Evolutionary conservation across 2,888 invertebrate genomes (phyloP).

Genomic region (Stenoptilia bipunctidactyla): DNA sequence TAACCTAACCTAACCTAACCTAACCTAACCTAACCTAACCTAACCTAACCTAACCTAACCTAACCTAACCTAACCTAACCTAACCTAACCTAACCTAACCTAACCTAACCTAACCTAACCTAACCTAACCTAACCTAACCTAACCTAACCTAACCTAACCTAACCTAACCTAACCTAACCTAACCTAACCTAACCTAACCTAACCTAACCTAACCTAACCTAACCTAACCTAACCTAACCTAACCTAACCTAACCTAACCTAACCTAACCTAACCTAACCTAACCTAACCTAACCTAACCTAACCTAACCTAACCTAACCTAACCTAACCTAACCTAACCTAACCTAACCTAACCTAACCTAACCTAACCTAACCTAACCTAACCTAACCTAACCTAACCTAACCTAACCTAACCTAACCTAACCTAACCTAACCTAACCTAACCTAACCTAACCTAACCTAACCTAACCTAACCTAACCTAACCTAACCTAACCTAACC

Average conservation of each 20-base stretch:
- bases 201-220: constrained; percentile 6
- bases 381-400: constrained; percentile 17
- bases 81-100: constrained; percentile 4
- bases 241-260: constrained; percentile 7
- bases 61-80: constrained; percentile 4
- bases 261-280: constrained; percentile 7
- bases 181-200: constrained; percentile 4
- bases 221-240: constrained; percentile 7
- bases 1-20: constrained; percentile 4
- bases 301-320: constrained; percentile 11
- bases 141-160: constrained; percentile 4
- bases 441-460: constrained; percentile 16
- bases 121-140: constrained; percentile 4
- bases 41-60: constrained; percentile 4
- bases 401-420: constrained; percentile 17
- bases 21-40: constrained; percentile 4
- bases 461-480: constrained; percentile 17
- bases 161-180: constrained; percentile 4
- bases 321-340: constrained; percentile 14
- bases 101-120: constrained; percentile 4
- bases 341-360: constrained; percentile 16
- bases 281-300: constrained; percentile 7
- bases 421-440: constrained; percentile 17
- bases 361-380: constrained; percentile 17
- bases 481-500: constrained; percentile 17